Conservation (phyloP, 2,888 invertebrate genomes). For the Caenorhabditis sp. region DNA sequence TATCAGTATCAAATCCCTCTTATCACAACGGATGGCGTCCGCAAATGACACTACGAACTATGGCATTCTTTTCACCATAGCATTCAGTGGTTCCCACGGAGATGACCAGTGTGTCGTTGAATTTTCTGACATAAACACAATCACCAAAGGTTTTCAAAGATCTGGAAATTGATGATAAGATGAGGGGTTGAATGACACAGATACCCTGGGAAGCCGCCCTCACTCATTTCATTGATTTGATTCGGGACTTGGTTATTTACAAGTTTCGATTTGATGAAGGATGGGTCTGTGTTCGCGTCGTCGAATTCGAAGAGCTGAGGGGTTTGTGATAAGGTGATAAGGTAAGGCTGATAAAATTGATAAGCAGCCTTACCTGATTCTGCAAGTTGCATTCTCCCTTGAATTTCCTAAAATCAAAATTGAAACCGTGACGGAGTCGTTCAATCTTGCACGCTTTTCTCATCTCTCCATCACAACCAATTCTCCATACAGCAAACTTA, state of each 20-base stretch:
- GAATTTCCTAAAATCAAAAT: background rate
- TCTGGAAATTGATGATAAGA: too few relatives aligned
- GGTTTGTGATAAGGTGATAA: too few relatives aligned
- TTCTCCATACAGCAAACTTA: background rate
- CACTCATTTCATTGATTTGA: too few relatives aligned
- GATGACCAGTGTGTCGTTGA: background rate
- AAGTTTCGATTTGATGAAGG: background rate
- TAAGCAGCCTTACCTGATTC: too few relatives aligned
- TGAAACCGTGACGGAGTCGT: too few relatives aligned
- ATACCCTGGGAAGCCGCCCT: background rate
- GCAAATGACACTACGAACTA: background rate
- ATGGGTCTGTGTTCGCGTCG: background rate
- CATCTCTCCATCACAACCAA: background rate
- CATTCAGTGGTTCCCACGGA: background rate
- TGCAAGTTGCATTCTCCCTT: background rate
- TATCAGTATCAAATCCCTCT: too few relatives aligned
- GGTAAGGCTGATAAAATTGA: too few relatives aligned
- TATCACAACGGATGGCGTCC: constrained; percentile 3
- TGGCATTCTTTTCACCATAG: background rate
- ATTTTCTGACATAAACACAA: background rate
- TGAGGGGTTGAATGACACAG: background rate
- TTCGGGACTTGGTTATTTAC: too few relatives aligned
- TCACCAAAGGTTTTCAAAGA: background rate
- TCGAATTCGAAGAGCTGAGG: background rate
- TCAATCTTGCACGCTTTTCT: background rate